Evolutionary conservation across 1,140 invertebrate genomes (phyloP).

Genomic region (Caenorhabditis remanei): DNA sequence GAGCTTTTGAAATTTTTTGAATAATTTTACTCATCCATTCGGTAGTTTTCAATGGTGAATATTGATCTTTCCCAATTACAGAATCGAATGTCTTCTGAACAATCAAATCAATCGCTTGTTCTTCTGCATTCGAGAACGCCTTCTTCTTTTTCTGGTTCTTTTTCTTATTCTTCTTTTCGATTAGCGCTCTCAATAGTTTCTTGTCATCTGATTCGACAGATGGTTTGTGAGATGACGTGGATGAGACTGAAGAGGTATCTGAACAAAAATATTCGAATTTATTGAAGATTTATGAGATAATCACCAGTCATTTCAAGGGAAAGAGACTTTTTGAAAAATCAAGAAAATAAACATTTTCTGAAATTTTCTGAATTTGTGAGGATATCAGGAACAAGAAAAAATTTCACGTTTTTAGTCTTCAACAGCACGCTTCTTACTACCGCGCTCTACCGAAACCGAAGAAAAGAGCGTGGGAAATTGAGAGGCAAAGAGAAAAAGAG

Average conservation of each 20-base stretch:
- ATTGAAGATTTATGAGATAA: too few species aligned
- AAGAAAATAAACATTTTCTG: too few species aligned
- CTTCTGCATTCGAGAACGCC: background rate
- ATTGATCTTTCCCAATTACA: background rate
- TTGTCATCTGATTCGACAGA: background rate
- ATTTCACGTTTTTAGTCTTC: too few species aligned
- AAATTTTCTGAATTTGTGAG: too few species aligned
- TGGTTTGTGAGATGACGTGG: background rate
- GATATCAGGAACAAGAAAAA: too few species aligned
- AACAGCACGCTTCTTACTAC: too few species aligned
- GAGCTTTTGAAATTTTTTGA: background rate
- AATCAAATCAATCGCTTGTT: background rate
- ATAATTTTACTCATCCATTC: slow-evolving; percentile 37
- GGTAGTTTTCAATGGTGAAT: slow-evolving; percentile 2
- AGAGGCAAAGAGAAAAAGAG: too few species aligned
- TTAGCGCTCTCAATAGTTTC: background rate
- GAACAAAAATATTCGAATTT: too few species aligned
- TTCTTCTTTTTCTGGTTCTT: background rate
- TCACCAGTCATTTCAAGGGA: too few species aligned
- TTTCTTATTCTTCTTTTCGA: slow-evolving; percentile 21
- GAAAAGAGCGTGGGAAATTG: too few species aligned
- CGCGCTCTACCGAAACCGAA: too few species aligned
- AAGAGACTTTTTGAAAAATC: too few species aligned
- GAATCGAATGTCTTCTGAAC: slow-evolving; percentile 20
- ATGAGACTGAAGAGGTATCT: background rate